These are phyloP conservation scores for Caenorhabditis angaria DNA, from an alignment of 2,888 invertebrate species.

Conservation along the genomic window DNA sequence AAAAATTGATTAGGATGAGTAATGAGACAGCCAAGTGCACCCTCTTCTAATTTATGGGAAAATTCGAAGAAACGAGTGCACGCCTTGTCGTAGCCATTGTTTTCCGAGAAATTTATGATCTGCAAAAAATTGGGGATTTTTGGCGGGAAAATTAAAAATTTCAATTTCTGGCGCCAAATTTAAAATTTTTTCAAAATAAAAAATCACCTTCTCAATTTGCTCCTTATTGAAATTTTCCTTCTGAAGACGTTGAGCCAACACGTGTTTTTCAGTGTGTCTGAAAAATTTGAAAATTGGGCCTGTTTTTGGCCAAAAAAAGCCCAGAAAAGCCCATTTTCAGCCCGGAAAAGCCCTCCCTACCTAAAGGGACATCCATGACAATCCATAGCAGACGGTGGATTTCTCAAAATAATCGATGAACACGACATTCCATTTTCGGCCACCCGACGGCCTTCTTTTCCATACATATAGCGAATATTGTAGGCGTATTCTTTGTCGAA, in stretches of 20 bases:
- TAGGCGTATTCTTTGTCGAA: conserved; percentile 94
- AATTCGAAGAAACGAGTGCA: conserved; percentile 69
- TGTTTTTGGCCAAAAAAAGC: too few relatives aligned
- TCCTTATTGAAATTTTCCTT: conserved; percentile 48
- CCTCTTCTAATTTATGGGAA: conserved; percentile 63
- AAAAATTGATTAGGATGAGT: conserved; percentile 72
- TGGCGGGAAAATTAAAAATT: too few relatives aligned
- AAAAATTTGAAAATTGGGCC: too few relatives aligned
- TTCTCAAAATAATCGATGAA: conserved; percentile 83
- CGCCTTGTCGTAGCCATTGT: conserved; percentile 61
- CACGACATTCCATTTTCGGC: conserved; percentile 80
- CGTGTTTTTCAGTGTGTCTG: conserved; percentile 81
- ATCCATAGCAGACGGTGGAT: conserved; percentile 81
- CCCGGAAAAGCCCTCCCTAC: too few relatives aligned
- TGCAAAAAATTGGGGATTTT: too few relatives aligned
- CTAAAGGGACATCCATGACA: conserved; percentile 93
- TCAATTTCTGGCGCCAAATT: too few relatives aligned
- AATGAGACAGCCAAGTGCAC: conserved; percentile 62
- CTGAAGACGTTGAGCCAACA: conserved; percentile 75
- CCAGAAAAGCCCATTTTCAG: too few relatives aligned
- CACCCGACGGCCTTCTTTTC: conserved; percentile 85
- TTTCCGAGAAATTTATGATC: conserved; percentile 46
- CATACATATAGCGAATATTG: conserved; percentile 89
- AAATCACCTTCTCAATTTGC: conserved; percentile 46
- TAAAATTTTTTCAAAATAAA: conserved; percentile 1